Conservation (phyloP, 2,797 vertebrate genomes). For the Dendrocincla fuliginosa region DNA sequence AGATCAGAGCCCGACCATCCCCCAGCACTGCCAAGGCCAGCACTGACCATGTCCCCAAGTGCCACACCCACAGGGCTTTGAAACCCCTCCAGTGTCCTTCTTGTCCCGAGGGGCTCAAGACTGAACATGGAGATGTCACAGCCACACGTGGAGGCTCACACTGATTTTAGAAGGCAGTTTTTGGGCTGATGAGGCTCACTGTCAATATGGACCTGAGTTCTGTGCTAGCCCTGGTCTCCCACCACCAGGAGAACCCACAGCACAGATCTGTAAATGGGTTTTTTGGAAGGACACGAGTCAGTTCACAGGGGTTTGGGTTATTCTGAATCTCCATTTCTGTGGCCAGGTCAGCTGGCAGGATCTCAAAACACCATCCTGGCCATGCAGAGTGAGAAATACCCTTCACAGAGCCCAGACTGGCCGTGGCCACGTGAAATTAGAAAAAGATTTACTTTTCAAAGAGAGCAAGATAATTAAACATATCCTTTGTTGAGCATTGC, state of each 20-base stretch:
- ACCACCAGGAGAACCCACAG: neutral
- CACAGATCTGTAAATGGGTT: neutral
- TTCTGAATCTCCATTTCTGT: neutral
- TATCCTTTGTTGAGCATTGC: neutral
- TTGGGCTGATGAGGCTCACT: neutral
- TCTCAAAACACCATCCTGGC: neutral
- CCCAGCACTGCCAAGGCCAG: neutral
- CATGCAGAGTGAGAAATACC: neutral
- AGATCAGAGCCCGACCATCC: neutral
- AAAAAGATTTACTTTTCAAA: neutral
- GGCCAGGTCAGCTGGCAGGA: neutral
- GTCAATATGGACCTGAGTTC: neutral
- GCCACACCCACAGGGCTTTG: neutral
- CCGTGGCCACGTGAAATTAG: neutral
- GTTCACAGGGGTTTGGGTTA: neutral
- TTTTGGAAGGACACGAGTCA: neutral
- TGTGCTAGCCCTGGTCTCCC: neutral
- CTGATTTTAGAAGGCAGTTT: neutral
- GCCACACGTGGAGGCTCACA: neutral
- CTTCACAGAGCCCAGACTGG: neutral
- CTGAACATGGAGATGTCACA: neutral
- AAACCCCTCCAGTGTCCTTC: neutral
- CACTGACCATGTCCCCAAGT: accelerated
- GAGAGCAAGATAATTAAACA: neutral
- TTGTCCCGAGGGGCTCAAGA: neutral